phyloP scores from a whole-genome alignment of 1,140 invertebrate genomes.

The Hylaeus volcanicus region DNA sequence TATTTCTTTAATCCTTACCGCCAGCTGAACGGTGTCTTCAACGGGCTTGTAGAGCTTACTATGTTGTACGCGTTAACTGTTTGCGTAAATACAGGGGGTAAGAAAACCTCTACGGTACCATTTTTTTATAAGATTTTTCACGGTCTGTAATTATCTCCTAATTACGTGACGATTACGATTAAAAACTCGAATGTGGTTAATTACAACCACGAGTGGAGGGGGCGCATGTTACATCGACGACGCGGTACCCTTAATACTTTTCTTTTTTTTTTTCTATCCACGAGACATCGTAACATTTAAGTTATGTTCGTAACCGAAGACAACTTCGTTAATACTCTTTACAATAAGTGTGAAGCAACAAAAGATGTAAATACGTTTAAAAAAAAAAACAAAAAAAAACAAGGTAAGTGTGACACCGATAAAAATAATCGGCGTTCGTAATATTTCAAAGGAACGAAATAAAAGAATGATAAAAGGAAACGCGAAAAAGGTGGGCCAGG shows the following conservation, averaged over 20 bases:
- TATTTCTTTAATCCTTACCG: constrained; percentile 10
- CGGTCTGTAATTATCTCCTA: constrained; percentile 17
- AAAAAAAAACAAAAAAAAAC: background rate
- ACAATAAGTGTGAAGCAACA: background rate
- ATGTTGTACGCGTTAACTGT: background rate
- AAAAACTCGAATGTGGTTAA: constrained; percentile 3
- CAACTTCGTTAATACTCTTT: background rate
- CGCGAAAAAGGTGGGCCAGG: background rate
- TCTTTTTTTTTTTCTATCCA: background rate
- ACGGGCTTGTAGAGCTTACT: background rate
- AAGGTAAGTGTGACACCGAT: background rate
- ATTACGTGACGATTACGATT: constrained; percentile 3
- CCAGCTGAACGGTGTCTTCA: background rate
- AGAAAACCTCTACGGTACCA: background rate
- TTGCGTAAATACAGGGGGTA: constrained; percentile 1
- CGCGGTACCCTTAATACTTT: background rate
- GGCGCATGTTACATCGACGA: background rate
- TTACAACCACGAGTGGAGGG: background rate
- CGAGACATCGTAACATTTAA: background rate
- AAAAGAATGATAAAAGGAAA: background rate
- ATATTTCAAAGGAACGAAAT: background rate
- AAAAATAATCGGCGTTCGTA: constrained; percentile 1
- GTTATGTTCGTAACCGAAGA: background rate
- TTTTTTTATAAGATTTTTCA: background rate
- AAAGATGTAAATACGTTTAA: background rate